phyloP scores from a whole-genome alignment of 2,113 vertebrate species.

The Pyxicephalus adspersus region DNA sequence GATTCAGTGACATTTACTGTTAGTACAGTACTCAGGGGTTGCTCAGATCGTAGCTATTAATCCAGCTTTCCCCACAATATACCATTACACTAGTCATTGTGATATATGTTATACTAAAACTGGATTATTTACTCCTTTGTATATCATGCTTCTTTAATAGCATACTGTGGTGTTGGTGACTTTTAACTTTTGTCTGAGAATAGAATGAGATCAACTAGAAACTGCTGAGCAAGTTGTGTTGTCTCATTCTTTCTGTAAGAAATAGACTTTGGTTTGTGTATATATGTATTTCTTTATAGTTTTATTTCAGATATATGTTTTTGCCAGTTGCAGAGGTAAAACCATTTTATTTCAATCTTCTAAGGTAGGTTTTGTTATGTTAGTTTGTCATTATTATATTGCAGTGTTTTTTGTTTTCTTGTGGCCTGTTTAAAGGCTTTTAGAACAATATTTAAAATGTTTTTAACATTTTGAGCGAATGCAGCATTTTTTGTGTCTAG shows the following conservation, averaged over 20 bases:
- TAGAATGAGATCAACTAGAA: neutral
- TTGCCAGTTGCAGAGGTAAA: constrained; percentile 26
- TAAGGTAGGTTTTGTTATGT: constrained; percentile 66
- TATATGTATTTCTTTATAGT: constrained; percentile 15
- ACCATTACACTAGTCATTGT: neutral
- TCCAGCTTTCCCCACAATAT: neutral
- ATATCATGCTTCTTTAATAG: constrained; percentile 27
- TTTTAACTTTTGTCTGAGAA: neutral
- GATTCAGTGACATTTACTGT: constrained; percentile 3
- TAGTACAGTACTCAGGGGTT: constrained; percentile 31
- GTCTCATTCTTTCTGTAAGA: neutral
- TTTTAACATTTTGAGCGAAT: constrained; percentile 23
- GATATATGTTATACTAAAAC: neutral
- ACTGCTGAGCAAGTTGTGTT: constrained; percentile 32
- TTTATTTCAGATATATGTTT: constrained; percentile 22
- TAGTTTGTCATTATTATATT: constrained; percentile 74
- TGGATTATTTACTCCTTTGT: constrained; percentile 25
- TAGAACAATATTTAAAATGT: constrained; percentile 57
- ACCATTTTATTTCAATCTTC: constrained; percentile 72
- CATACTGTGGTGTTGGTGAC: constrained; percentile 26
- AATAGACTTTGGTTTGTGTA: neutral
- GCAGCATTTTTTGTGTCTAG: constrained; percentile 9
- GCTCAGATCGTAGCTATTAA: neutral
- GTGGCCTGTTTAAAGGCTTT: constrained; percentile 78
- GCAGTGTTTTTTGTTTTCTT: constrained; percentile 70